Evolutionary conservation across 2,888 invertebrate genomes (phyloP), one percentile per base, ranked within the genome.

Genomic region (Drosophila eohydei): DNA sequence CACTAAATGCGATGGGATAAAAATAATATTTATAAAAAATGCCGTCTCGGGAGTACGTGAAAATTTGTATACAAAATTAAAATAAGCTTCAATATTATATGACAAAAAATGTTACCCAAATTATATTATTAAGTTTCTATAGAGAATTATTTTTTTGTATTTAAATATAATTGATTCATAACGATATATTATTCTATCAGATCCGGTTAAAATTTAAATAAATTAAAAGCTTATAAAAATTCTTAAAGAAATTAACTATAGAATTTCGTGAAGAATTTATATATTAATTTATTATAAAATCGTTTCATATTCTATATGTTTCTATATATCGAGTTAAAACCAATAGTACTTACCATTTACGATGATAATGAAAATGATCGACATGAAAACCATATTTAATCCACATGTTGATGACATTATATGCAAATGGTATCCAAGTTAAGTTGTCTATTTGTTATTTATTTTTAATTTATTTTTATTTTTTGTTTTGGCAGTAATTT

Each of bases 361-460:
- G 91, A 92, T 91, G 92, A 92, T 92, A 92, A 92, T 92, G 89
- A 91, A 92, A 91, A 92, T 92, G 86, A 92, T 92, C 89, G 90
- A 91, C 89, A 90, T 89, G 90, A 92, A 91, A 91, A 92, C 90
- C 89, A 92, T 90, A 83, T 91, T 89, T 91, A 92, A 92, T 91
- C 91, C 92, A 92, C 92, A 92, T 92, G 88, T 91, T 92, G 92
- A 91, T 91, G 93, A 92, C 92, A 92, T 92, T 91, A 91, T 91
- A 75, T 80, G 78, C 60, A 68, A 81, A 60, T 73, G 67, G 79
- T 51, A 83, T 88, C 86, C 86, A 86, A 86, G 61, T 55, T 26
- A 51, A 71, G 74, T 64, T 67, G 67, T 60, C 51, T 71, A 48
- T 50, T 68, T 59, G 16, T 28, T 51, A 16, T 36, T 52, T 46